Conservation (phyloP, 2,888 invertebrate genomes). For the Diadegma fenestrale region DNA sequence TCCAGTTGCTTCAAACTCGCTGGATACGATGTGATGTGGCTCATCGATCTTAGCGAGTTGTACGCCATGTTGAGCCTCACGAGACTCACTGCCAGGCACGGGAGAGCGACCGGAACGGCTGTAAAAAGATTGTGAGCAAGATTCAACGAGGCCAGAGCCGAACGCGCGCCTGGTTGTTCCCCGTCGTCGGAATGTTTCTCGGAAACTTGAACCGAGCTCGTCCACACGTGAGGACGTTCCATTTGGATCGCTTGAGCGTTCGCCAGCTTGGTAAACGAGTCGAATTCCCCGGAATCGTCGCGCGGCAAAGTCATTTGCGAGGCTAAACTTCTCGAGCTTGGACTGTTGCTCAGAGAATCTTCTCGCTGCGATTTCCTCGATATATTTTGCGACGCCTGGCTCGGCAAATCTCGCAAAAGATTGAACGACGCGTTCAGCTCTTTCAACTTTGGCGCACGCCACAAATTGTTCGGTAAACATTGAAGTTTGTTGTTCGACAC, state of each 20-base stretch:
- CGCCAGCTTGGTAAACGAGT: constrained; percentile 83
- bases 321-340: constrained; percentile 78
- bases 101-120: constrained; percentile 93
- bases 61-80: constrained; percentile 96
- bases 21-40: constrained; percentile 93
- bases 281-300: constrained; percentile 82
- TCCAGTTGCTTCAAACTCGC: constrained; percentile 95
- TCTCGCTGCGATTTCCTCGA: constrained; percentile 75
- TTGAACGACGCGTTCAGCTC: constrained; percentile 97
- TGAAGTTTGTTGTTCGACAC: constrained; percentile 97
- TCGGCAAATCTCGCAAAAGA: constrained; percentile 91
- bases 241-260: constrained; percentile 86
- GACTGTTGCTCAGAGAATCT: constrained; percentile 78
- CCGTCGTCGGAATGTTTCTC: constrained; percentile 88
- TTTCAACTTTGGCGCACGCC: constrained; percentile 93
- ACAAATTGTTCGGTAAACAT: constrained; percentile 92
- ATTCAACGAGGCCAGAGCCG: constrained; percentile 91
- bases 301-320: constrained; percentile 78
- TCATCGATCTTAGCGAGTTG: constrained; percentile 89
- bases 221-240: constrained; percentile 92
- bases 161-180: constrained; percentile 87
- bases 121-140: constrained; percentile 96
- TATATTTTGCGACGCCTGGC: constrained; percentile 80
- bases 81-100: constrained; percentile 95
- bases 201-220: constrained; percentile 88